phyloP scores from a whole-genome alignment of 2,797 vertebrate species.

The Atherinosoma microstoma region DNA sequence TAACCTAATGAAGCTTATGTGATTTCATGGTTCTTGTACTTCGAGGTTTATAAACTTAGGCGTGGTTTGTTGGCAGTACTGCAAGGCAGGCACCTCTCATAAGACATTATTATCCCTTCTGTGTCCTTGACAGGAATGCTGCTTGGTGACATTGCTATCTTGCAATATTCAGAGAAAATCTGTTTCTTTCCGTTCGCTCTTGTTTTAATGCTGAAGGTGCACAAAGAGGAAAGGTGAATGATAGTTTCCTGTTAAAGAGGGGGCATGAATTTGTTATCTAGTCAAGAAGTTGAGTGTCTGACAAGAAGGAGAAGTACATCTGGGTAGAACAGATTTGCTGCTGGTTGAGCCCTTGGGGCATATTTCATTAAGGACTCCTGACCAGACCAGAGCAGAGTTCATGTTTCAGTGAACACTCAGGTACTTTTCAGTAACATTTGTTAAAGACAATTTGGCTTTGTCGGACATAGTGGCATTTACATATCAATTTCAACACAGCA shows the following conservation, averaged over 20 bases:
- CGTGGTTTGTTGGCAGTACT: conserved; percentile 26
- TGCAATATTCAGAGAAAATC: conserved; percentile 27
- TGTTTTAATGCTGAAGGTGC: background rate
- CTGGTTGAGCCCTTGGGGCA: background rate
- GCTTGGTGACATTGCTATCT: conserved; percentile 10
- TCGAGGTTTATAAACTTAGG: conserved; percentile 26
- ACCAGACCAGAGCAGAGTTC: background rate
- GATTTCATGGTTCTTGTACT: conserved; percentile 30
- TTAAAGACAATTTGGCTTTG: background rate
- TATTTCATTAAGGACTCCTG: background rate
- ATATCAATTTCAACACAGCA: background rate
- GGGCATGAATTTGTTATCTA: background rate
- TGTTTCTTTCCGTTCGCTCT: conserved; percentile 4
- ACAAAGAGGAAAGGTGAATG: background rate
- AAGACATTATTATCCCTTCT: conserved; percentile 15
- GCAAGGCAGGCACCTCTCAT: conserved; percentile 14
- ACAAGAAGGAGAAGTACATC: background rate
- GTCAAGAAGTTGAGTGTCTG: background rate
- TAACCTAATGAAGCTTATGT: conserved; percentile 38
- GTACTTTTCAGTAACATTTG: background rate
- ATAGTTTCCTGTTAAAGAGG: background rate
- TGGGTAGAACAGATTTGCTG: background rate
- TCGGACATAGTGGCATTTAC: background rate
- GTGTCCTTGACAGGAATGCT: conserved; percentile 38
- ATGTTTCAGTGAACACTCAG: background rate